Conservation (phyloP, 2,113 vertebrate species). For the Spermophilus dauricus region DNA sequence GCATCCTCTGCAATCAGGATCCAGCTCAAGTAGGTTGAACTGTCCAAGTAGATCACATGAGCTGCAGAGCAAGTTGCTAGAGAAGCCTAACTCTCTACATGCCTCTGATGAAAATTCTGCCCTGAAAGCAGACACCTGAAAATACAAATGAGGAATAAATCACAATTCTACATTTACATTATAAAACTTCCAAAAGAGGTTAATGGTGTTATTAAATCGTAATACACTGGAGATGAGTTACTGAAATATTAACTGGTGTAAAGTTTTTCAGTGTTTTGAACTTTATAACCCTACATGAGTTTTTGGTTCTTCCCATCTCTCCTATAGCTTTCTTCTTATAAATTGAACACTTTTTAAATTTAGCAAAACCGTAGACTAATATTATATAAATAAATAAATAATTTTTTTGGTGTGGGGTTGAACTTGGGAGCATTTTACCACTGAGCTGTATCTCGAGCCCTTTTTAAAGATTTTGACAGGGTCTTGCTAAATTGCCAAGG, state of each 20-base stretch:
- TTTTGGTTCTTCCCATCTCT: neutral
- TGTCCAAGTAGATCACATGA: conserved; percentile 97
- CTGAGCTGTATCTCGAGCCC: too few species aligned
- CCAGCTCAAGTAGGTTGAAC: conserved; percentile 93
- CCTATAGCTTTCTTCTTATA: neutral
- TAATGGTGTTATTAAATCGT: neutral
- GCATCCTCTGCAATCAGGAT: conserved; percentile 94
- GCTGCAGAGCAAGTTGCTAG: conserved; percentile 98
- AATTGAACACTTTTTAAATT: neutral
- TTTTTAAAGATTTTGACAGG: too few species aligned
- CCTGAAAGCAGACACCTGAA: conserved; percentile 92
- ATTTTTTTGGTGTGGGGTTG: too few species aligned
- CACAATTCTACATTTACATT: neutral
- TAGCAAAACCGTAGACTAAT: neutral
- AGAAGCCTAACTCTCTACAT: conserved; percentile 97
- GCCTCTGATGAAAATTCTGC: conserved; percentile 95
- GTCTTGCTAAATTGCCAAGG: too few species aligned
- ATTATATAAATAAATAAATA: too few species aligned
- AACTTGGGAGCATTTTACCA: too few species aligned
- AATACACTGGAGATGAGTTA: conserved; percentile 19
- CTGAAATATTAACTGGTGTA: neutral
- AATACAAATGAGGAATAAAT: conserved; percentile 28
- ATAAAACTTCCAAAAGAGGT: neutral
- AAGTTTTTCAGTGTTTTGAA: conserved; percentile 23
- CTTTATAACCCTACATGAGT: neutral